phyloP scores from a whole-genome alignment of 2,888 invertebrate species.

The Phytoseiulus persimilis region DNA sequence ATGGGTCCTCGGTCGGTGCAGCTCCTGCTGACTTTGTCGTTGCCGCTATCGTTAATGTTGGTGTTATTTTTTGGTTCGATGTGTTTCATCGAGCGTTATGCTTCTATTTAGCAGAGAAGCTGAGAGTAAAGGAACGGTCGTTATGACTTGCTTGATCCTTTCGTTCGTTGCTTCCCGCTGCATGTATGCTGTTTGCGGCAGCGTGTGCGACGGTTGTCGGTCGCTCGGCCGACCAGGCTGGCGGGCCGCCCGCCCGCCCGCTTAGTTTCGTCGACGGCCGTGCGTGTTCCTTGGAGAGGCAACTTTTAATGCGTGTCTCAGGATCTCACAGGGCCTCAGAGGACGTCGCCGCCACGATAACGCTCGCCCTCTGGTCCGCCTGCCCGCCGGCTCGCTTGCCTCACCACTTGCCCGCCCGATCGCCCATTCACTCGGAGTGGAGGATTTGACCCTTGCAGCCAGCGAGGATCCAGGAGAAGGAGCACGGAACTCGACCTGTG shows the following conservation, averaged over 20 bases:
- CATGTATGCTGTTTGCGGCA: neutral
- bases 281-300: constrained; percentile 5
- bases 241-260: neutral
- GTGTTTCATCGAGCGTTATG: neutral
- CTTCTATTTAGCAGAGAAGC: neutral
- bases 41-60: neutral
- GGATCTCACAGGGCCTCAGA: neutral
- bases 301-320: neutral
- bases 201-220: neutral
- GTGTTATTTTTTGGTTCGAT: neutral
- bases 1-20: neutral
- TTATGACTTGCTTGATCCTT: neutral
- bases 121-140: neutral
- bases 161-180: neutral
- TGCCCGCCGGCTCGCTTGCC: neutral
- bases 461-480: too few relatives aligned
- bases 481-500: neutral
- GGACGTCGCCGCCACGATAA: neutral
- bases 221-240: neutral
- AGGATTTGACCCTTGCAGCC: neutral
- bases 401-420: neutral
- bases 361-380: neutral
- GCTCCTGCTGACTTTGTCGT: neutral
- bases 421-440: neutral
- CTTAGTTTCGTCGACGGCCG: neutral